Evolutionary conservation across 2,113 vertebrate genomes (phyloP).

Genomic region (Thamnaconus septentrionalis): DNA sequence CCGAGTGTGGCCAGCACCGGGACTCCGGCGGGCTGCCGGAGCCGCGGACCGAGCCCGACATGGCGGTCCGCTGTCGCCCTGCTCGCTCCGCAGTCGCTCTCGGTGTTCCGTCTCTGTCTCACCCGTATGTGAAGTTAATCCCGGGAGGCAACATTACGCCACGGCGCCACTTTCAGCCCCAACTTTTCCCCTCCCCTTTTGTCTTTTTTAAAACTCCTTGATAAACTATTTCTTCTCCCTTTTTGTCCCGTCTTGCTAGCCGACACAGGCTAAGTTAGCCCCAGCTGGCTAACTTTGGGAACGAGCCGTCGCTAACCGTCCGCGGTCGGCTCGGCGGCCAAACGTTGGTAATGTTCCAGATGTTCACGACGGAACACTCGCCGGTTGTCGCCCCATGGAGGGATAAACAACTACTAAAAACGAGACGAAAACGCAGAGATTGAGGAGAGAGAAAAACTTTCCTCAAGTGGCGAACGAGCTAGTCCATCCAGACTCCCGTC

Average conservation of each 20-base stretch:
- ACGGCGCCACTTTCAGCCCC: constrained; percentile 21
- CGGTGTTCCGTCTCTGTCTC: constrained; percentile 47
- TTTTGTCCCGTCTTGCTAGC: constrained; percentile 17
- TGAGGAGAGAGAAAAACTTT: constrained; percentile 5
- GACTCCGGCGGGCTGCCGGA: constrained; percentile 57
- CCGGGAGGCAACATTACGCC: constrained; percentile 72
- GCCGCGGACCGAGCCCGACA: constrained; percentile 64
- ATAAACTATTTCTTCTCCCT: too few species aligned
- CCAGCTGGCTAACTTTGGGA: constrained; percentile 63
- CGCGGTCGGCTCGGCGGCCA: constrained; percentile 15
- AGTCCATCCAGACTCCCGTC: constrained; percentile 41
- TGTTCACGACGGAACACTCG: constrained; percentile 25
- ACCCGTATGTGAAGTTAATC: constrained; percentile 75
- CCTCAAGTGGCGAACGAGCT: constrained; percentile 27
- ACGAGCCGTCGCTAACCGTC: constrained; percentile 53
- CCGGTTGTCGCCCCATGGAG: not conserved
- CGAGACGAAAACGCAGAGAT: too few species aligned
- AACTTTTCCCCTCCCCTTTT: constrained; percentile 31
- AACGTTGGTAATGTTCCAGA: constrained; percentile 6
- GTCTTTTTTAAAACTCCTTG: constrained; percentile 3
- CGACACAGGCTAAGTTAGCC: constrained; percentile 63
- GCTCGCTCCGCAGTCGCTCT: constrained; percentile 45
- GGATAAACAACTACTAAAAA: not conserved
- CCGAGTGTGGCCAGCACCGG: constrained; percentile 61
- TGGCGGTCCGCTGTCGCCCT: constrained; percentile 50